Conservation (phyloP, 2,888 invertebrate genomes). For the Drosophila melanosoma region DNA sequence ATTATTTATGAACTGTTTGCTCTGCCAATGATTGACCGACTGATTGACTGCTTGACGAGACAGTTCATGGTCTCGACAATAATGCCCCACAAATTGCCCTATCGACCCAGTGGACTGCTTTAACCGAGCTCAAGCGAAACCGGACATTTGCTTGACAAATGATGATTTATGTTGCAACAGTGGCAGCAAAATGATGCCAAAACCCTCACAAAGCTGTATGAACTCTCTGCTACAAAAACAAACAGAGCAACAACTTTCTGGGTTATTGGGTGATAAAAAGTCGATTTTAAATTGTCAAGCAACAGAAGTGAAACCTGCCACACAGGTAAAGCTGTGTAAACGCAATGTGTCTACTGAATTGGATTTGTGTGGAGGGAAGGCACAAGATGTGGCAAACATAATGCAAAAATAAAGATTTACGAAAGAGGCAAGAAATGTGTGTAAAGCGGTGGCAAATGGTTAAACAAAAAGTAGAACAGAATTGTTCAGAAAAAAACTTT, state of each 20-base stretch:
- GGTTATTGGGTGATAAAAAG: constrained; percentile 61
- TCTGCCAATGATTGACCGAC: not conserved
- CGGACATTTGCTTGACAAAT: constrained; percentile 67
- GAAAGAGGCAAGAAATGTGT: constrained; percentile 13
- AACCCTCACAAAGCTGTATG: constrained; percentile 13
- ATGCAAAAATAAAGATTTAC: constrained; percentile 26
- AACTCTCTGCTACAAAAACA: constrained; percentile 39
- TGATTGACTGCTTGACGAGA: constrained; percentile 28
- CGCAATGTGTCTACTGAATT: constrained; percentile 1
- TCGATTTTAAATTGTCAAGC: constrained; percentile 57
- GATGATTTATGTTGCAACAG: constrained; percentile 58
- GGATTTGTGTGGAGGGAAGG: not conserved
- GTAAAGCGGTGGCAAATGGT: constrained; percentile 22
- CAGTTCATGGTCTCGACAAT: constrained; percentile 40
- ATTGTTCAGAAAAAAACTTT: not conserved
- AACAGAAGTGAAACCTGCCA: constrained; percentile 36
- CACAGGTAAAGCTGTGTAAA: constrained; percentile 37
- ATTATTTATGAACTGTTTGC: constrained; percentile 46
- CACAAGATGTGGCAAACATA: constrained; percentile 4
- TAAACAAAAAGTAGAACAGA: constrained; percentile 41
- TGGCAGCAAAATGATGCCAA: constrained; percentile 20
- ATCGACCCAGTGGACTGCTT: constrained; percentile 51
- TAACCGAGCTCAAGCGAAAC: constrained; percentile 24
- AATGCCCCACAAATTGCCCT: constrained; percentile 38
- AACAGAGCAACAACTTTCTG: constrained; percentile 46